Base-by-base conservation (phyloP, 37 sponge, comb jelly and placozoan genomes). In the Cliona cf. orientalis region DNA sequence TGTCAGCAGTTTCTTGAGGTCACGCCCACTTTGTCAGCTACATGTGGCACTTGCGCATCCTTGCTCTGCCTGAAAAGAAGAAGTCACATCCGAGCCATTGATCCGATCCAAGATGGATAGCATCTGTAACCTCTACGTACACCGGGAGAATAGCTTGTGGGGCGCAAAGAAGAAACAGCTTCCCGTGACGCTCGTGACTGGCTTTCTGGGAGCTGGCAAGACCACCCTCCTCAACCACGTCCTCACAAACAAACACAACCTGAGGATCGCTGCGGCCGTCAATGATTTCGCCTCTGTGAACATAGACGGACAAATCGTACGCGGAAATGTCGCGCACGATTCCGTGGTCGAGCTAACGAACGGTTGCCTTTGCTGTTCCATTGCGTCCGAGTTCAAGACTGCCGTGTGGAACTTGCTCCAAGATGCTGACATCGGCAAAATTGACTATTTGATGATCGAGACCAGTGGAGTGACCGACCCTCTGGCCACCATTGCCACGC, bases 401-500 rank as follows among this genome's bases (percentile, higher is more conserved):
- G 86, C 90, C 25, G 84, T 90, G 59, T 85, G 87, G 87, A 70
- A 69, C 23, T 69, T 89, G 9, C 65, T 93, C 31, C 94, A 93
- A 60, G 86, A 92, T 46, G 80, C 64, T 5, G 93, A 92, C 76
- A 84, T 85, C 28, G 93, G 93, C 46, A 92, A 92, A 41, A 69
- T 92, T 33, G 89, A 92, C 46, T 92, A 92, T 32, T 66, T 92
- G 2, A 26, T 92, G 57, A 84, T 92, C 14, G 93, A 92, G 34
- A 92, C 93, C 38, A 92, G 93, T 84, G 93, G 93, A 31, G 93
- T 92, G 17, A 88, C 81, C 23, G 89, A 92, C 57, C 93, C 93
- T 46, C 84, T 68, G 9, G 62, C 80, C n/a, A 92, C 84, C 35
- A 92, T 92, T 33, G 76, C 81, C n/a, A 75, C 93, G 3, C 82